Evolutionary conservation across 2,888 invertebrate genomes (phyloP), one percentile per base, ranked within the genome.

Genomic region (Drosophila nr. medialis): DNA sequence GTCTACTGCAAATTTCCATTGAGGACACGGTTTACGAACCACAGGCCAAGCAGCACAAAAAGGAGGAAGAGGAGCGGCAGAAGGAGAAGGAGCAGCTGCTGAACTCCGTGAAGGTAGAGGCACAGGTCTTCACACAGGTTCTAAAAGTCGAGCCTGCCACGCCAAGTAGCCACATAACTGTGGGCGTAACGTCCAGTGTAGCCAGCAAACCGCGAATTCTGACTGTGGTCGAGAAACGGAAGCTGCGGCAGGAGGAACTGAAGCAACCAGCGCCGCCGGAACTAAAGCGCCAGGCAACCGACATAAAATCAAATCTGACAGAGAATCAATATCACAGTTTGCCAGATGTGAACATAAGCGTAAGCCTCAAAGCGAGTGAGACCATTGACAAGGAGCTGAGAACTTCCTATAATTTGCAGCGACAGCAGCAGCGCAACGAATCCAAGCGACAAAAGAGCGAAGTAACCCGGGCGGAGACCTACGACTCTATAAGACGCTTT

Each of bases 251-350:
- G 54, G 82, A 81, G 71, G 75, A 73, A n/a, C 50, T 55, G 1
- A 64, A 80, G 49, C 62, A 72, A 59, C 67, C 65, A 68, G 24
- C 63, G 18, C 68, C 77, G 24, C 62, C 80, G 30, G 83, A 89
- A 42, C 62, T 82, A 0, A 89, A 89, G 50, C 87, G 86, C 0
- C 87, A 90, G 50, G 78, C 86, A 15, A 85, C 90, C 5, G 91
- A 90, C 50, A 80, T 75, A 6, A 91, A 86, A 72, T 78, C 86
- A 36, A 91, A 91, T 79, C 79, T 95, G 72, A 93, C 94, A 73
- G 95, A 95, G 91, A 96, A 96, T 91, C 95, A 96, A 90, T 96
- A 95, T 87, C 95, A 95, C 92, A 96, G 96, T 29, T 93, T 96
- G 74, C 96, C 96, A 11, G 96, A 96, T 91, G 95, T 96, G 54